A percentile compares a stretch with the other conserved stretches of the same genome.
phyloP scores from a whole-genome alignment of 2,113 vertebrate genomes.

The Triplophysa tibetana region DNA sequence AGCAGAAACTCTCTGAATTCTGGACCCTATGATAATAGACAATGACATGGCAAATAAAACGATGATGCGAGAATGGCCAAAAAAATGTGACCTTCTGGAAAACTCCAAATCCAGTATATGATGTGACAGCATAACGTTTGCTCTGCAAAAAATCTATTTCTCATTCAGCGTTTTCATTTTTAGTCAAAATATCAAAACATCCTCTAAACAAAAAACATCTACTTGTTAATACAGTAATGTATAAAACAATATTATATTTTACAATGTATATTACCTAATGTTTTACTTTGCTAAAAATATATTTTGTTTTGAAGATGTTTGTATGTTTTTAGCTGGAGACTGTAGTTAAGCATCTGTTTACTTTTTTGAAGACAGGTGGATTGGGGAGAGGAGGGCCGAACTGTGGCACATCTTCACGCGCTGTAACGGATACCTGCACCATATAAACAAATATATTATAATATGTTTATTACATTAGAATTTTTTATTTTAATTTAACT shows the following conservation, averaged over 20 bases:
- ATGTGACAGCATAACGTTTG: background rate
- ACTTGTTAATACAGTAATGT: background rate
- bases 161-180: background rate
- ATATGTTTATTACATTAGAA: too few relatives aligned
- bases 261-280: too few relatives aligned
- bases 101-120: background rate
- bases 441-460: slow-evolving; percentile 19
- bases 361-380: slow-evolving; percentile 88
- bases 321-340: too few relatives aligned
- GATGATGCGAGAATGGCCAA: slow-evolving; percentile 19
- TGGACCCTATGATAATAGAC: slow-evolving; percentile 71
- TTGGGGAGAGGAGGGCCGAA: slow-evolving; percentile 88
- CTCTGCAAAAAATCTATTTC: background rate
- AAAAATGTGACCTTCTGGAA: background rate
- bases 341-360: slow-evolving; percentile 47
- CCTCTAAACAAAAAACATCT: background rate
- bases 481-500: too few relatives aligned
- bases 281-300: too few relatives aligned
- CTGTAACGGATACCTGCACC: slow-evolving; percentile 88
- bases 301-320: too few relatives aligned
- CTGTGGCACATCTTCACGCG: slow-evolving; percentile 87
- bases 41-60: slow-evolving; percentile 21
- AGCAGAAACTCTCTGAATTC: slow-evolving; percentile 95
- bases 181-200: background rate
- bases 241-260: too few relatives aligned